Base-by-base conservation (phyloP, 2,797 vertebrate genomes). In the Gallirallus australis region DNA sequence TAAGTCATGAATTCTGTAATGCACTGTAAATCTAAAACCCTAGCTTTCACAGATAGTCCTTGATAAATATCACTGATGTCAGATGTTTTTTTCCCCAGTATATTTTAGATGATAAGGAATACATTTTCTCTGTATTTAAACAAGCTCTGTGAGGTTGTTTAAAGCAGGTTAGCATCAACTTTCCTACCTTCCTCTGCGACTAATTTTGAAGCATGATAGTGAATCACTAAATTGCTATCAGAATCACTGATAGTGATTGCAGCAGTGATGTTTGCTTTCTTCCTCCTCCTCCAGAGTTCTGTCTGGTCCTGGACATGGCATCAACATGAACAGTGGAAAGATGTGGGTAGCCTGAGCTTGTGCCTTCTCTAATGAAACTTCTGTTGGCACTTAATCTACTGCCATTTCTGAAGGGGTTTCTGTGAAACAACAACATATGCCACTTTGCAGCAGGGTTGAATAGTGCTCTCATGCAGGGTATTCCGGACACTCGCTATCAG, bases 1-100 rank as follows among this genome's bases (percentile, higher is more conserved):
- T 18, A 86, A 48, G 65, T 73, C 4, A 78, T 68, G 60, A 92
- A 85, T 93, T 94, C 20, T 76, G 1, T 89, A 21, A 92, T 77
- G 47, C 60, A 91, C 71, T 61, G 70, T 89, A 91, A 73, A 79
- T 87, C 60, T 87, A 72, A 96, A 95, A 56, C 70, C 18, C 5
- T 33, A 59, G 17, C 59, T 31, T 65, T 61, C 25, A 13, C 45
- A 47, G 68, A 13, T 45, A 50, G 73, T 75, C 50, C 50, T 65
- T 96, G 75, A 63, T 59, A 70, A 71, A 47, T 50, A 72, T 14
- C 76, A 56, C 31, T 68, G 47, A 71, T 91, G 73, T 75, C 65
- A 85, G 33, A 23, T 75, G 72, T 73, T 10, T 45, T 81, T 57
- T 72, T 13, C 50, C 11, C 52, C 59, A 73, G 71, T 30, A 27